These are phyloP conservation scores for Abrostola triplasia DNA, from an alignment of 2,888 invertebrate species.

Conservation along the genomic window DNA sequence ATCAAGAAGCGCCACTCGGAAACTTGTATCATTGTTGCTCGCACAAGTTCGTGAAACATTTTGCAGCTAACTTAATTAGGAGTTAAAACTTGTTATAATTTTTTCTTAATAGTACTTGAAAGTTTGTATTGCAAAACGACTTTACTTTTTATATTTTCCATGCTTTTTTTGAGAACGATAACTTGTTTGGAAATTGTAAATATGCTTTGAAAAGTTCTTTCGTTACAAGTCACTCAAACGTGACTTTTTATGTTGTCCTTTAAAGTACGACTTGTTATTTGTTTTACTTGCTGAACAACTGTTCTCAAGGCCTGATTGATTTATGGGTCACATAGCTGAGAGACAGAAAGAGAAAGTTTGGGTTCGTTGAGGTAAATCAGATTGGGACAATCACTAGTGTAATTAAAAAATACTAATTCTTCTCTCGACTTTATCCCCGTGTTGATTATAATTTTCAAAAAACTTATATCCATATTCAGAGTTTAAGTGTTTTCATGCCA, in stretches of 20 bases:
- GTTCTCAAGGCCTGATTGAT: no score
- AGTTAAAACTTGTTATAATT: slow-evolving; percentile 60
- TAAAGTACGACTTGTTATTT: slow-evolving; percentile 3
- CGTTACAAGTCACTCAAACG: not conserved
- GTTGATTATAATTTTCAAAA: no score
- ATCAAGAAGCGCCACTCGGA: slow-evolving; percentile 55
- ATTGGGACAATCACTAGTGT: no score
- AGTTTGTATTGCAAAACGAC: slow-evolving; percentile 38
- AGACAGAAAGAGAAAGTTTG: no score
- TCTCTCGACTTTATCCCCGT: no score
- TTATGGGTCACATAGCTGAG: no score
- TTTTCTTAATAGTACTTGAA: slow-evolving; percentile 47
- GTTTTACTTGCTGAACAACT: not conserved
- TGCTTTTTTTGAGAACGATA: slow-evolving; percentile 14
- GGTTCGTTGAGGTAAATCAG: no score
- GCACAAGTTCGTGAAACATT: slow-evolving; percentile 61
- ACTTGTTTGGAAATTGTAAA: slow-evolving; percentile 21
- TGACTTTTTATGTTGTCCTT: not conserved
- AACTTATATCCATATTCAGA: no score
- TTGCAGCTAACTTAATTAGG: slow-evolving; percentile 66
- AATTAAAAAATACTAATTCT: no score
- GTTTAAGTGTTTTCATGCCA: no score
- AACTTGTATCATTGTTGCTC: slow-evolving; percentile 63
- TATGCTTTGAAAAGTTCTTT: slow-evolving; percentile 13
- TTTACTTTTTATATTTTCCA: slow-evolving; percentile 25